phyloP scores from a whole-genome alignment of 2,888 invertebrate species.

The Drosophila nigricruria region DNA sequence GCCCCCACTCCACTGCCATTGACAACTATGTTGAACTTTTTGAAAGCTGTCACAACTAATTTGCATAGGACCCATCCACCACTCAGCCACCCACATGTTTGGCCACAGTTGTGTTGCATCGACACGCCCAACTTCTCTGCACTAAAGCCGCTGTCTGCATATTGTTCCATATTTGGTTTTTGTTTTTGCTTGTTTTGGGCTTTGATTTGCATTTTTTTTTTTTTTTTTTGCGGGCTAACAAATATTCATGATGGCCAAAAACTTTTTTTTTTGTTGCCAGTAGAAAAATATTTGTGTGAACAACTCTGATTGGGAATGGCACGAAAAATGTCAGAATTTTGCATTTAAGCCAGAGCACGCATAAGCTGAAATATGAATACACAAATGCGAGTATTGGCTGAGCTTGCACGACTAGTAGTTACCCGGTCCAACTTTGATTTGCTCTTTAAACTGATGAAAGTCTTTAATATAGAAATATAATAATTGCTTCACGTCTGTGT shows the following conservation, averaged over 20 bases:
- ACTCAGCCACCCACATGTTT: neutral
- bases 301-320: slow-evolving; percentile 16
- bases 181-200: slow-evolving; percentile 19
- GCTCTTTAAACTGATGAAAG: neutral
- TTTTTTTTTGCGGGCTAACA: neutral
- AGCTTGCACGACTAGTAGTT: neutral
- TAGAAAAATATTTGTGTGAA: neutral
- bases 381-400: neutral
- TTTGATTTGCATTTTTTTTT: slow-evolving; percentile 49
- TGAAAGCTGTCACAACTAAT: slow-evolving; percentile 80
- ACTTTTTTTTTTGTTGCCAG: slow-evolving; percentile 1
- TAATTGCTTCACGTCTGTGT: no score
- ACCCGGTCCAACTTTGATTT: neutral
- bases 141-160: slow-evolving; percentile 7
- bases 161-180: slow-evolving; percentile 48
- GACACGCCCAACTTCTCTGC: neutral
- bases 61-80: slow-evolving; percentile 58
- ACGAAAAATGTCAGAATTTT: neutral
- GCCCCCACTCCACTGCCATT: slow-evolving; percentile 31
- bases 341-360: slow-evolving; percentile 5
- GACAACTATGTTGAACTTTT: slow-evolving; percentile 77
- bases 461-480: no score
- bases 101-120: neutral
- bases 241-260: slow-evolving; percentile 51
- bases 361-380: neutral